phyloP scores from a whole-genome alignment of 1,140 invertebrate species.

The Solenopsis invicta region DNA sequence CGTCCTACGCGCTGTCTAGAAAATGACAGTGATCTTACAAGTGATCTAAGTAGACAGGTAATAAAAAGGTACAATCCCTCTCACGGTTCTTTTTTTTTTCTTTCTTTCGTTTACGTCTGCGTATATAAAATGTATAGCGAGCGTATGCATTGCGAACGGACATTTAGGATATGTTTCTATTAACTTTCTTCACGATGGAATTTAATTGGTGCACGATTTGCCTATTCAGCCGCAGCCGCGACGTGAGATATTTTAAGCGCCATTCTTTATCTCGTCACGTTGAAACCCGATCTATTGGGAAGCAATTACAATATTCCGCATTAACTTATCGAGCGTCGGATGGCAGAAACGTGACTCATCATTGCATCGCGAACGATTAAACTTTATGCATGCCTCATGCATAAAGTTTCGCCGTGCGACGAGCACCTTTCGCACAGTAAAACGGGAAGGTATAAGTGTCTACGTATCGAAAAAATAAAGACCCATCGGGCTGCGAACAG shows the following conservation, averaged over 20 bases:
- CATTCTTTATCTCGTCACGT: slow-evolving; percentile 21
- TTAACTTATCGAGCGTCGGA: slow-evolving; percentile 17
- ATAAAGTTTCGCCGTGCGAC: slow-evolving; percentile 24
- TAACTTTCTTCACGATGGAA: slow-evolving; percentile 36
- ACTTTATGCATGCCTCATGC: slow-evolving; percentile 29
- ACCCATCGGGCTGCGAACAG: neutral
- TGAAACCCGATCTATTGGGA: slow-evolving; percentile 28
- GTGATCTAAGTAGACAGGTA: neutral
- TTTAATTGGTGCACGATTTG: slow-evolving; percentile 36
- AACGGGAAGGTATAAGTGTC: slow-evolving; percentile 31
- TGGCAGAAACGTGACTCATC: slow-evolving; percentile 58
- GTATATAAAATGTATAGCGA: neutral
- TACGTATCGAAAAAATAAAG: slow-evolving; percentile 33
- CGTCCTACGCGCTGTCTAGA: neutral
- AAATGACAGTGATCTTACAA: neutral
- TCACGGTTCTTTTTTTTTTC: neutral
- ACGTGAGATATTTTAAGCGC: slow-evolving; percentile 33
- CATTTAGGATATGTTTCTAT: slow-evolving; percentile 21
- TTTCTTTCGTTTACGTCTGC: neutral
- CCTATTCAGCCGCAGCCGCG: neutral
- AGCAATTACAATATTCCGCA: slow-evolving; percentile 42
- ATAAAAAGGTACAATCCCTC: slow-evolving; percentile 8
- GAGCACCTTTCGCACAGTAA: slow-evolving; percentile 28
- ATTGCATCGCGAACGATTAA: slow-evolving; percentile 46
- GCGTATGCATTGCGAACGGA: neutral